Evolutionary conservation across 2,797 vertebrate genomes (phyloP).

Genomic region (Passerculus sandwichensis): DNA sequence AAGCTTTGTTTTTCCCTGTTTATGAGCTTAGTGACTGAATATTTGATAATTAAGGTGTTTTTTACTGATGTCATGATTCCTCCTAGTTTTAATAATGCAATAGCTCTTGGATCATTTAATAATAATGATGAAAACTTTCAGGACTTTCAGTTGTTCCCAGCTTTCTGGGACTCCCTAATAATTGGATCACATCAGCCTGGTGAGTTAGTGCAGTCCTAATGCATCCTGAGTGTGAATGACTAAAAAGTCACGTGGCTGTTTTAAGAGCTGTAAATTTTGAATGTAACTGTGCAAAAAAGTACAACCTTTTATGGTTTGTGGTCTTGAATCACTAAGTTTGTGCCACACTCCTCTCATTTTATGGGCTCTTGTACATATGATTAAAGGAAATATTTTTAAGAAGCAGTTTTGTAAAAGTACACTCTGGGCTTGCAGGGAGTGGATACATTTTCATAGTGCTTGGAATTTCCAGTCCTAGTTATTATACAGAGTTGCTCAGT

Average conservation of each 20-base stretch:
- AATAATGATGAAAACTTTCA: background rate
- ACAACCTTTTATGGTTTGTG: background rate
- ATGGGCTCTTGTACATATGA: background rate
- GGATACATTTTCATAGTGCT: background rate
- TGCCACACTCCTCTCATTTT: background rate
- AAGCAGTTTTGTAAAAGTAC: background rate
- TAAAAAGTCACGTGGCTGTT: slow-evolving; percentile 12
- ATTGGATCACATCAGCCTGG: background rate
- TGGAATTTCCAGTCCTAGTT: background rate
- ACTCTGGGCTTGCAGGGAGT: background rate
- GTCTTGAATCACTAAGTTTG: background rate
- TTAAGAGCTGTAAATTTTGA: slow-evolving; percentile 18
- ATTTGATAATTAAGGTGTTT: background rate
- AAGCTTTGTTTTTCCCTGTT: background rate
- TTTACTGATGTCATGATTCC: background rate
- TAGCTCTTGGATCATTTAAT: background rate
- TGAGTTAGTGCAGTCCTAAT: slow-evolving; percentile 18
- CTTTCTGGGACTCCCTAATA: background rate
- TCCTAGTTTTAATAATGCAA: background rate
- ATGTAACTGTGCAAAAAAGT: background rate
- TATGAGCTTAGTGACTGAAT: background rate
- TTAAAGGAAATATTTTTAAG: slow-evolving; percentile 18
- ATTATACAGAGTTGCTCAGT: background rate
- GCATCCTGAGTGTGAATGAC: slow-evolving; percentile 14
- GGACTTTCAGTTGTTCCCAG: background rate